These are phyloP conservation scores for Lucinisca nassula DNA, from an alignment of 2,888 invertebrate species.

Conservation along the genomic window DNA sequence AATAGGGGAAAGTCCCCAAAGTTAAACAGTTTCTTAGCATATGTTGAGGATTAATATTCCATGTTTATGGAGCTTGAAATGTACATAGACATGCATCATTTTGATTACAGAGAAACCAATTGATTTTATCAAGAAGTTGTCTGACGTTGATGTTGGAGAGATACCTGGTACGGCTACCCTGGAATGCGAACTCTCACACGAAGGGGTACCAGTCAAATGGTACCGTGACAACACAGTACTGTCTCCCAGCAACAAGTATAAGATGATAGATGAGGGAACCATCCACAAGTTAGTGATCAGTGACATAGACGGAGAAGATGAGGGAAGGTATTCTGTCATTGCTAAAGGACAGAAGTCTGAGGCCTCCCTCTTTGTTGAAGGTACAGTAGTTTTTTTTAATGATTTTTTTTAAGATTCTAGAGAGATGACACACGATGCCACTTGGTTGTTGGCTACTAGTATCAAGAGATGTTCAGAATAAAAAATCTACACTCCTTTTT, in stretches of 20 bases:
- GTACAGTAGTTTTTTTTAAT: too few species aligned
- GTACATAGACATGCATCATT: too few species aligned
- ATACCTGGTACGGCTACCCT: constrained; percentile 88
- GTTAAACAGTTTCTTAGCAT: too few species aligned
- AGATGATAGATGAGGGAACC: constrained; percentile 82
- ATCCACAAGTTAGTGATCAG: constrained; percentile 83
- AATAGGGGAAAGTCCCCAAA: too few species aligned
- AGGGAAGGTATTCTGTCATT: constrained; percentile 82
- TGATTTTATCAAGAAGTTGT: constrained; percentile 83
- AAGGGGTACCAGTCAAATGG: constrained; percentile 89
- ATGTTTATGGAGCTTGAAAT: too few species aligned
- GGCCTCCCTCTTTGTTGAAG: constrained; percentile 85
- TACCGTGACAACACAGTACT: constrained; percentile 97
- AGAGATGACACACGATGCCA: too few species aligned
- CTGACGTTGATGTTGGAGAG: constrained; percentile 83
- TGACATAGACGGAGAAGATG: constrained; percentile 83
- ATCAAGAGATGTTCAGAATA: too few species aligned
- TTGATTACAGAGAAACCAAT: constrained; percentile 85
- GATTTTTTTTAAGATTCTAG: too few species aligned
- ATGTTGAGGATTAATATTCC: too few species aligned
- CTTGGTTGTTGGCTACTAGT: too few species aligned
- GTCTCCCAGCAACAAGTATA: constrained; percentile 89
- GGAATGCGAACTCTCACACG: constrained; percentile 94
- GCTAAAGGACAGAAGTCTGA: constrained; percentile 84
- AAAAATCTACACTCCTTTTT: too few species aligned